Conservation (phyloP, 2,797 vertebrate species). For the Leptodactylus fallax region DNA sequence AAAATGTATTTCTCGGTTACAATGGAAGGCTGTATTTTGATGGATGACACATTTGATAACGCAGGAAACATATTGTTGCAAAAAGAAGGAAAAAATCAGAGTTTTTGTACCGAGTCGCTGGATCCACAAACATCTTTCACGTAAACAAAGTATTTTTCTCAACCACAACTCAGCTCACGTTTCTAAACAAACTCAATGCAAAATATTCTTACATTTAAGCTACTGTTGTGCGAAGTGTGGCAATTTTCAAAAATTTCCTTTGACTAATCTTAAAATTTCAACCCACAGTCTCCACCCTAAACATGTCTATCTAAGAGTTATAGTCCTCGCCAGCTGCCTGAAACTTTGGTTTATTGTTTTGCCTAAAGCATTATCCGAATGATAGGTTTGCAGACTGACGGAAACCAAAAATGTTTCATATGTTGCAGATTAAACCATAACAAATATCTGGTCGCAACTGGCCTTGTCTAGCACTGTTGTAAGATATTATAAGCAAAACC, state of each 20-base stretch:
- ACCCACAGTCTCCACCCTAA: neutral
- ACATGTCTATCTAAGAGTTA: neutral
- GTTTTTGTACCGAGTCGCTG: neutral
- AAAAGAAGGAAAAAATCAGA: conserved; percentile 1
- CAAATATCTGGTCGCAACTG: no score
- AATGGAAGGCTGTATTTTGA: neutral
- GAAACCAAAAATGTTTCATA: neutral
- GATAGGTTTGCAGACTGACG: neutral
- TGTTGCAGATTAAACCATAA: neutral
- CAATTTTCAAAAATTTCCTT: neutral
- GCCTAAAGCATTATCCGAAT: neutral
- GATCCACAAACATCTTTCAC: neutral
- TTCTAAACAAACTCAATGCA: neutral
- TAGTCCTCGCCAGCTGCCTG: neutral
- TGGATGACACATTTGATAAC: conserved; percentile 29
- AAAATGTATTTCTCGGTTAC: neutral
- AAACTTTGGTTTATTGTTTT: neutral
- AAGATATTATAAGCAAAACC: no score
- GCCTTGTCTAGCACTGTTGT: no score
- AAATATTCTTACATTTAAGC: neutral
- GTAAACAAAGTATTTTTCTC: neutral
- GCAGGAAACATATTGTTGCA: conserved; percentile 32
- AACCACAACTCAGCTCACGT: neutral
- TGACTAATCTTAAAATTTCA: neutral
- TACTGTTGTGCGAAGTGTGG: neutral